Percentiles rank a stretch among this genome's conserved stretches.
phyloP scores from a whole-genome alignment of 37 sponge, comb jelly and placozoan genomes.

The Hormiphora californensis region DNA sequence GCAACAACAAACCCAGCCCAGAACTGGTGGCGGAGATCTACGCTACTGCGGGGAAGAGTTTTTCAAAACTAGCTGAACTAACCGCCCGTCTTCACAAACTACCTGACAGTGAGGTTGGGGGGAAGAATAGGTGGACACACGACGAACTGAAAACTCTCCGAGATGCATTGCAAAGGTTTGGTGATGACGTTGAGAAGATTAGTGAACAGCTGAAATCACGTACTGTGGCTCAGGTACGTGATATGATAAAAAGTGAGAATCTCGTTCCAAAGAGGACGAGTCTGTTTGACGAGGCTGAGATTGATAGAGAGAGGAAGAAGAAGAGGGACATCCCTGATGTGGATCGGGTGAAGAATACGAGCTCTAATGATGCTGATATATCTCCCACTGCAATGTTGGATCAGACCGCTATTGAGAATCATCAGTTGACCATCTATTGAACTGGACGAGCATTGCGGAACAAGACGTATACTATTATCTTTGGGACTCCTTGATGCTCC shows the following conservation, averaged over 20 bases:
- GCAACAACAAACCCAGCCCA: too few relatives aligned
- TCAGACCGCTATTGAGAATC: slow-evolving; percentile 39
- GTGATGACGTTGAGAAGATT: slow-evolving; percentile 38
- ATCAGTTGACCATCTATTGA: slow-evolving; percentile 39
- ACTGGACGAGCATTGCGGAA: too few relatives aligned
- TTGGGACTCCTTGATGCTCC: too few relatives aligned
- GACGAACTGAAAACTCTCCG: slow-evolving; percentile 14
- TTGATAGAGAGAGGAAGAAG: background rate
- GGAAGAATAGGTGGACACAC: slow-evolving; percentile 52
- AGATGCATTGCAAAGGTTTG: slow-evolving; percentile 4
- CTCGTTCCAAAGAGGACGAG: slow-evolving; percentile 22
- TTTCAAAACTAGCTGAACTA: slow-evolving; percentile 6
- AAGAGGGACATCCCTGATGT: slow-evolving; percentile 15
- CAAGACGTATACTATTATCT: too few relatives aligned
- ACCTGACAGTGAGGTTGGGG: slow-evolving; percentile 5
- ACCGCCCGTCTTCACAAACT: slow-evolving; percentile 34
- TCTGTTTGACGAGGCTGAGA: slow-evolving; percentile 36
- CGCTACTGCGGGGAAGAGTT: slow-evolving; percentile 51
- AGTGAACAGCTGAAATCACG: slow-evolving; percentile 52
- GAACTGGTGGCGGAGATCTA: slow-evolving; percentile 50
- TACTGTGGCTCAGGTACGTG: slow-evolving; percentile 42
- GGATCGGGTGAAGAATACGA: slow-evolving; percentile 11
- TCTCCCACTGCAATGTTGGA: slow-evolving; percentile 48
- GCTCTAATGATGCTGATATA: slow-evolving; percentile 1
- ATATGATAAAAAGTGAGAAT: slow-evolving; percentile 43